Evolutionary conservation across 35 echinoderm and acorn worm genomes (phyloP).

Genomic region (Apostichopus japonicus): DNA sequence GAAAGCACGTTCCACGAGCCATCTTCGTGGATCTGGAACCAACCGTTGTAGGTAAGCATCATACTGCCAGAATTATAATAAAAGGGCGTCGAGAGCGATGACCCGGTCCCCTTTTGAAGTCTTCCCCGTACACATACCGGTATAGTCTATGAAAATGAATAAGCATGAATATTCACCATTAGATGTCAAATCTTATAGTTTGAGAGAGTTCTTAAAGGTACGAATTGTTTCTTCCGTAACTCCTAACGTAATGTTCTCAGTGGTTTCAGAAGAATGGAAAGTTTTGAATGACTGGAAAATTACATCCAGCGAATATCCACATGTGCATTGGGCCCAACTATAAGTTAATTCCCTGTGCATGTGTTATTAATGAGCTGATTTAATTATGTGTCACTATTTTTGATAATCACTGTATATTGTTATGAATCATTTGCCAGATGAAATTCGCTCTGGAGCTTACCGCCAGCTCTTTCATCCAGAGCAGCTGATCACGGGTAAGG

Average conservation of each 20-base stretch:
- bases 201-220: too few species aligned
- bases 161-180: neutral
- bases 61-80: neutral
- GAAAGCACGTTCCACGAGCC: conserved; percentile 1
- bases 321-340: too few species aligned
- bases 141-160: neutral
- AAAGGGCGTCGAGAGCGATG: neutral
- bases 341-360: too few species aligned
- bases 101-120: neutral
- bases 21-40: conserved; percentile 9
- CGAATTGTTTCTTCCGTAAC: too few species aligned
- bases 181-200: neutral
- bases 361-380: too few species aligned
- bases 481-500: conserved; percentile 59
- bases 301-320: too few species aligned
- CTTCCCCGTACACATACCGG: neutral
- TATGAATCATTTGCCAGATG: conserved; percentile 48
- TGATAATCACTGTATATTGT: too few species aligned
- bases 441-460: conserved; percentile 62
- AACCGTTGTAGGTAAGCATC: conserved; percentile 2
- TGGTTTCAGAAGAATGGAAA: too few species aligned
- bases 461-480: conserved; percentile 63
- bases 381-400: too few species aligned
- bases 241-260: too few species aligned
- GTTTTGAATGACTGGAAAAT: too few species aligned